phyloP scores from a whole-genome alignment of 1,140 invertebrate species.

The Achroia grisella region DNA sequence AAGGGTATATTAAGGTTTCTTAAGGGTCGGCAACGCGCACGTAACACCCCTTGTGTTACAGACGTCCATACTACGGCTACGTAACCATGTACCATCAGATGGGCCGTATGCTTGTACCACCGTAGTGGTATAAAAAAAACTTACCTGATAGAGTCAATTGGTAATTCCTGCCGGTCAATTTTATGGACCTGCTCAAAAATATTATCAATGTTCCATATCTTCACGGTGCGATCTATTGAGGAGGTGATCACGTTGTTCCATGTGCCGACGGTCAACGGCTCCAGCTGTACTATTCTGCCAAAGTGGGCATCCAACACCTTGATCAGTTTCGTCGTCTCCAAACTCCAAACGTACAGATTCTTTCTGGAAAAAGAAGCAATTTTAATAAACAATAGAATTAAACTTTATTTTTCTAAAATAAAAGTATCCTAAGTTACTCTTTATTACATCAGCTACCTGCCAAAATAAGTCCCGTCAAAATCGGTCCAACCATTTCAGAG shows the following conservation, averaged over 20 bases:
- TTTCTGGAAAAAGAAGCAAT: slow-evolving; percentile 77
- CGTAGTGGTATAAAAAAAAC: slow-evolving; percentile 7
- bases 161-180: slow-evolving; percentile 95
- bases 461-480: too few relatives aligned
- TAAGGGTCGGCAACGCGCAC: too few relatives aligned
- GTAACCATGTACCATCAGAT: too few relatives aligned
- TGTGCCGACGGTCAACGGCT: slow-evolving; percentile 87
- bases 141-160: slow-evolving; percentile 93
- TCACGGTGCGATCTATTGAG: slow-evolving; percentile 97
- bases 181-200: slow-evolving; percentile 98
- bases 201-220: slow-evolving; percentile 99
- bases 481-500: too few relatives aligned
- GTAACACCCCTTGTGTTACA: too few relatives aligned
- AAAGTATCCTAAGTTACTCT: too few relatives aligned
- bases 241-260: slow-evolving; percentile 98
- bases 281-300: slow-evolving; percentile 94
- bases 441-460: too few relatives aligned
- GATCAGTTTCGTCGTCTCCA: slow-evolving; percentile 84
- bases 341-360: slow-evolving; percentile 95
- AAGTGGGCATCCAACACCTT: slow-evolving; percentile 98
- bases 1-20: too few relatives aligned
- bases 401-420: too few relatives aligned
- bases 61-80: not conserved
- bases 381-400: too few relatives aligned
- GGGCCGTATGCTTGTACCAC: too few relatives aligned